Evolutionary conservation across 2,113 vertebrate genomes (phyloP), one percentile per base, ranked within the genome.

Genomic region (Sterrhoptilus dennistouni): DNA sequence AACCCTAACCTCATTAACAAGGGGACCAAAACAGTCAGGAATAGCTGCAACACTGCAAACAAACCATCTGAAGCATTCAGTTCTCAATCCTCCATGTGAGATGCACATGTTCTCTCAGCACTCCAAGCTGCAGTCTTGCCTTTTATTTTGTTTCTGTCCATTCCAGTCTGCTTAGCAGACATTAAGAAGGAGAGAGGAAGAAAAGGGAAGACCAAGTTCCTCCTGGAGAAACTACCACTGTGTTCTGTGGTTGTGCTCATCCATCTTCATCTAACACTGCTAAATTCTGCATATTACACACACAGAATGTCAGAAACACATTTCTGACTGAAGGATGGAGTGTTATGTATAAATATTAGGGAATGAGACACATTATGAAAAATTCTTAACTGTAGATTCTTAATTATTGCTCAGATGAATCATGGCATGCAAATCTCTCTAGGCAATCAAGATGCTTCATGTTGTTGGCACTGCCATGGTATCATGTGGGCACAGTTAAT

Each of bases 371-470:
- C 54, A 63, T 24, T 61, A 89, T 83, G 75, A 95, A 95, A 96
- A 96, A 22, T 35, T 65, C 59, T 79, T 90, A 95, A 87, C 91
- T 91, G 80, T 29, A 94, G 53, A 63, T 89, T 89, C 87, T 94
- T 86, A 96, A 97, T 96, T 92, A 88, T 54, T 70, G 40, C 47
- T 83, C 18, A 28, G 76, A 42, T 80, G 69, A 93, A 82, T 95
- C 87, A 77, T 0, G 93, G 44, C 42, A 90, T 75, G 76, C 89
- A 93, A 79, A 54, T 87, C 59, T 87, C 56, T 85, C 33, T 2
- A 40, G 86, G 83, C 78, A 89, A 83, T 93, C 82, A 89, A 75
- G 91, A 90, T 2, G 8, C 44, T 91, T 96, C 95, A 69, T 88
- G 56, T n/a, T 91, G 83, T 80, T 42, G 78, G 85, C 69, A 66